phyloP scores from a whole-genome alignment of 2,888 invertebrate genomes.

The Belgica antarctica region DNA sequence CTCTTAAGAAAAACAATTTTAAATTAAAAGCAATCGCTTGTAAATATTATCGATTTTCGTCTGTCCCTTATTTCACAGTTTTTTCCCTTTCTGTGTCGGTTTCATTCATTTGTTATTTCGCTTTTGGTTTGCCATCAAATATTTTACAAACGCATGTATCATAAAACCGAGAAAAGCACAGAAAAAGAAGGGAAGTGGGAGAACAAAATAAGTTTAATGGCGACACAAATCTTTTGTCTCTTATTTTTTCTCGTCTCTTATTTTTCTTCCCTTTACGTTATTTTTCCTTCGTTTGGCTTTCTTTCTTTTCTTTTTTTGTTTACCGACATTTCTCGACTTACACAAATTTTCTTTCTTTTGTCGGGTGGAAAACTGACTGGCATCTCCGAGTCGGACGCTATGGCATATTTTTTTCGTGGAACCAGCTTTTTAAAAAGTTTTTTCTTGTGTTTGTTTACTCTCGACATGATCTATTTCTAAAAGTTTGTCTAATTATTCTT shows the following conservation, averaged over 20 bases:
- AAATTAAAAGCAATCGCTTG: background rate
- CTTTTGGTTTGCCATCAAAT: constrained; percentile 20
- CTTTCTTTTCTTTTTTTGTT: constrained; percentile 32
- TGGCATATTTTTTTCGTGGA: no score
- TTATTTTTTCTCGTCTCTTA: constrained; percentile 34
- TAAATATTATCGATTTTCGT: constrained; percentile 20
- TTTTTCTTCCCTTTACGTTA: constrained; percentile 11
- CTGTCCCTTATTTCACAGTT: background rate
- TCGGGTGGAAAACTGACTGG: background rate
- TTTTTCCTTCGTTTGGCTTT: constrained; percentile 18
- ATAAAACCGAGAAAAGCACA: constrained; percentile 1
- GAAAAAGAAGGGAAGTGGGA: background rate
- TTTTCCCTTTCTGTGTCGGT: background rate
- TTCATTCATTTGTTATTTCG: constrained; percentile 20
- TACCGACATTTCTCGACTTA: constrained; percentile 28
- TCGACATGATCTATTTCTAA: no score
- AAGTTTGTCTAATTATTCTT: no score
- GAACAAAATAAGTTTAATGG: constrained; percentile 43
- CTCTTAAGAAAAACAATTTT: background rate
- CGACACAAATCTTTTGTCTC: constrained; percentile 44
- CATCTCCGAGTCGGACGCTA: no score
- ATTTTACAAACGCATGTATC: constrained; percentile 33
- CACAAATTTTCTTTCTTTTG: background rate
- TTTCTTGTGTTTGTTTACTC: background rate
- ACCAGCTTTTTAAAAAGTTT: constrained; percentile 8